Evolutionary conservation across 2,888 invertebrate genomes (phyloP).

Genomic region (Drosophila sordidula): DNA sequence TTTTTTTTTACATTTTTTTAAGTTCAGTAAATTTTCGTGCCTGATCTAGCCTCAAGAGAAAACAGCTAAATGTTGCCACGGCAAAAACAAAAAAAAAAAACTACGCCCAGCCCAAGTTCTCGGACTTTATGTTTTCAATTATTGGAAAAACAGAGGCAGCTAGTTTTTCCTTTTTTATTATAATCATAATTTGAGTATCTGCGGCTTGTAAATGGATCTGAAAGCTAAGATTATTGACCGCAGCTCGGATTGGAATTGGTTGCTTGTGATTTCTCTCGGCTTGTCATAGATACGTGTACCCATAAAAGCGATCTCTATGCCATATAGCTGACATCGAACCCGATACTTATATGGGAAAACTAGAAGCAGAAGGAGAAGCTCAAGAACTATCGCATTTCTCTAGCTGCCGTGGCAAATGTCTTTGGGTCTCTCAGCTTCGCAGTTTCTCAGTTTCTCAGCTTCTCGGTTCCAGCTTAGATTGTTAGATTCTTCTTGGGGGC

Average conservation of each 20-base stretch:
- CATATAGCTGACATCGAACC: conserved; percentile 12
- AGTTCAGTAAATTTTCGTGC: conserved; percentile 7
- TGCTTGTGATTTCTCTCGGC: conserved; percentile 11
- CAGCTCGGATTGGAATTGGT: conserved; percentile 17
- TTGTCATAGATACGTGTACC: conserved; percentile 8
- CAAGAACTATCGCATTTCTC: conserved; percentile 18
- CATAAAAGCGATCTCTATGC: neutral
- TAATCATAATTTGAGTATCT: conserved; percentile 10
- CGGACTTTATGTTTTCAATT: neutral
- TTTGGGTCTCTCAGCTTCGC: conserved; percentile 1
- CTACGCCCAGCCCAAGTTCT: conserved; percentile 2
- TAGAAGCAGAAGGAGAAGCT: neutral
- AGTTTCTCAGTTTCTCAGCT: neutral
- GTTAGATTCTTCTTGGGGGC: conserved; percentile 37
- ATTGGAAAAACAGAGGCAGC: neutral
- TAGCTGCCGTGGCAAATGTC: conserved; percentile 1
- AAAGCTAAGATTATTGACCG: conserved; percentile 12
- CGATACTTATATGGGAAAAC: conserved; percentile 1
- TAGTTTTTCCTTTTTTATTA: neutral
- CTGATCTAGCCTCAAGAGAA: conserved; percentile 9
- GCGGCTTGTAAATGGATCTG: conserved; percentile 27
- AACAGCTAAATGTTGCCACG: conserved; percentile 3
- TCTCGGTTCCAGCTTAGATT: conserved; percentile 12
- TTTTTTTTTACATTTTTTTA: no score
- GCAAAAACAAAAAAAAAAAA: neutral